Conservation (phyloP, 2,113 vertebrate species). For the Chauna torquata region DNA sequence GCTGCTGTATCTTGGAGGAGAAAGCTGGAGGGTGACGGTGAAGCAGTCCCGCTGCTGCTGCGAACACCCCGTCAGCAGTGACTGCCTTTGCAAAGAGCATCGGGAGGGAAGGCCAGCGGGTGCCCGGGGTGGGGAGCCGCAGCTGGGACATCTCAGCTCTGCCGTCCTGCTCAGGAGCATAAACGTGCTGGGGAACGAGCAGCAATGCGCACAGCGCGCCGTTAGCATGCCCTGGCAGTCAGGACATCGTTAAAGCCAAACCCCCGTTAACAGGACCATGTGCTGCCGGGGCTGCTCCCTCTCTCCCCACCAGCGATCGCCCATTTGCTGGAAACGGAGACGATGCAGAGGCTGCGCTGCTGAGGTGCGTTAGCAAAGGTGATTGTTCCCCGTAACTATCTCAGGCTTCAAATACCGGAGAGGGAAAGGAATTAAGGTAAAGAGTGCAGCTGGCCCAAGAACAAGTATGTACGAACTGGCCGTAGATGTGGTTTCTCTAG, state of each 20-base stretch:
- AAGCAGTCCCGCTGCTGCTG: neutral
- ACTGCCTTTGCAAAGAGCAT: neutral
- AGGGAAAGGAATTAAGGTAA: neutral
- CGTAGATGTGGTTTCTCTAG: rapidly evolving
- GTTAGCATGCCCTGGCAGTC: neutral
- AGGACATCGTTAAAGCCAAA: neutral
- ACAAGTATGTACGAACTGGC: neutral
- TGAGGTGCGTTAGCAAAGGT: neutral
- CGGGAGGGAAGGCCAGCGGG: neutral
- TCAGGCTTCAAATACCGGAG: neutral
- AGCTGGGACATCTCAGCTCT: neutral
- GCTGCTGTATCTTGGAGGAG: rapidly evolving
- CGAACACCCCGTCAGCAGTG: neutral
- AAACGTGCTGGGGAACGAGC: neutral
- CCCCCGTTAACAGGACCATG: too few species aligned
- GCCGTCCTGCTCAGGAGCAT: neutral
- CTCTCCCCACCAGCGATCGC: neutral
- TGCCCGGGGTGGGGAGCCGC: neutral
- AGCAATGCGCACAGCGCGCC: neutral
- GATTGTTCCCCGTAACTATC: neutral
- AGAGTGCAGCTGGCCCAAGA: neutral
- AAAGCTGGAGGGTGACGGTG: rapidly evolving
- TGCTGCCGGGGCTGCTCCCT: neutral
- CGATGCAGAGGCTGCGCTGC: neutral
- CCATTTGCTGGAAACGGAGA: neutral